Evolutionary conservation across 2,113 vertebrate genomes (phyloP).

Genomic region (Lepisosteus oculatus): DNA sequence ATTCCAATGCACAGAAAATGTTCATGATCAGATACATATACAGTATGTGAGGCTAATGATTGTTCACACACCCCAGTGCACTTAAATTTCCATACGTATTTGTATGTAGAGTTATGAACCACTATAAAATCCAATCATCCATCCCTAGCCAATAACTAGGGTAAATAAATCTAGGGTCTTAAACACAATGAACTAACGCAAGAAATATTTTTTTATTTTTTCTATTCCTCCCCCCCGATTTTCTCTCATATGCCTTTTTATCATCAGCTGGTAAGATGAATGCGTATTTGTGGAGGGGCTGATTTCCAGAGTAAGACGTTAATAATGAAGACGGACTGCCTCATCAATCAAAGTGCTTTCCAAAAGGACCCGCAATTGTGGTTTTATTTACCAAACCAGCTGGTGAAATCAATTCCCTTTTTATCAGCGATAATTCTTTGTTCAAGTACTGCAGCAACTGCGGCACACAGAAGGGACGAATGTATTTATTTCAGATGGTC

Average conservation of each 20-base stretch:
- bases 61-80: no score
- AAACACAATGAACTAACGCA: no score
- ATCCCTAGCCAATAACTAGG: no score
- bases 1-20: no score
- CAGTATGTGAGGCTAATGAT: no score
- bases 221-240: not conserved
- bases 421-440: slow-evolving; percentile 22
- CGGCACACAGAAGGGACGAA: not conserved
- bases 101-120: no score
- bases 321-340: slow-evolving; percentile 1
- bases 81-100: no score
- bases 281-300: slow-evolving; percentile 12
- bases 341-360: slow-evolving; percentile 13
- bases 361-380: not conserved
- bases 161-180: no score
- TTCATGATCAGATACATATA: no score
- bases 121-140: no score
- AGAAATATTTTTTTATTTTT: no score
- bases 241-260: not conserved
- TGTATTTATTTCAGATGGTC: slow-evolving; percentile 4
- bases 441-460: not conserved
- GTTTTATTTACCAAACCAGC: slow-evolving; percentile 25
- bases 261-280: slow-evolving; percentile 18
- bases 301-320: slow-evolving; percentile 19
- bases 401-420: slow-evolving; percentile 22